A percentile compares a stretch with the other conserved stretches of the same genome.
These are phyloP conservation scores for Patella vulgata DNA, from an alignment of 1,140 invertebrate species.

Conservation along the genomic window DNA sequence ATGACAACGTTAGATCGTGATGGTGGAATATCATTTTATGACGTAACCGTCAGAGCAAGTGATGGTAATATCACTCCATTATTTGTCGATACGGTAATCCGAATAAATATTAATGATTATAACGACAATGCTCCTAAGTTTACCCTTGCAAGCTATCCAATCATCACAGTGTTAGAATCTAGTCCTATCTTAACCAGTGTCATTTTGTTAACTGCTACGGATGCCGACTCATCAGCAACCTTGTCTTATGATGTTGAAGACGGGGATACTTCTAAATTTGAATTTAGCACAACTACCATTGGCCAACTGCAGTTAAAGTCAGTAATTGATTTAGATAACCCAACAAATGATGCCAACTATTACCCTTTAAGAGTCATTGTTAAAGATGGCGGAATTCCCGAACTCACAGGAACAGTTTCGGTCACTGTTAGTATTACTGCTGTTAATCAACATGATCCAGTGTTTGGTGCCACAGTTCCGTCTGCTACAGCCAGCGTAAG, in stretches of 20 bases:
- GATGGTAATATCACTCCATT: constrained; percentile 20
- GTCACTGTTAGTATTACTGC: constrained; percentile 1
- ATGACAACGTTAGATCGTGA: constrained; percentile 20
- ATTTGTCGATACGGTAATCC: constrained; percentile 6
- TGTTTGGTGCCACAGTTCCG: background rate
- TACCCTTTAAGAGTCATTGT: constrained; percentile 2
- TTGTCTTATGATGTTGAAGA: constrained; percentile 28
- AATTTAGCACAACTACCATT: constrained; percentile 16
- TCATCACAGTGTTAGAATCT: constrained; percentile 15
- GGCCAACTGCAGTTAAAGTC: constrained; percentile 30
- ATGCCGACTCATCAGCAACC: constrained; percentile 33
- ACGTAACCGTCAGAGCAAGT: constrained; percentile 21
- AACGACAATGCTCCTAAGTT: constrained; percentile 40
- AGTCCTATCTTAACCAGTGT: constrained; percentile 23
- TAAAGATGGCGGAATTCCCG: background rate
- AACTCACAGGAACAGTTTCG: background rate
- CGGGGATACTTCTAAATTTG: constrained; percentile 29
- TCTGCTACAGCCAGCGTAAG: background rate
- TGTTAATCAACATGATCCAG: constrained; percentile 8
- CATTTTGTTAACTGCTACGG: constrained; percentile 32
- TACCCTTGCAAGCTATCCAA: constrained; percentile 17
- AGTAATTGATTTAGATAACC: constrained; percentile 10
- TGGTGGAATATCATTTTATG: constrained; percentile 29
- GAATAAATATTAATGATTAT: constrained; percentile 19
- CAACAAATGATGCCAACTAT: background rate